Evolutionary conservation across 2,113 vertebrate genomes (phyloP), one percentile per base, ranked within the genome.

Genomic region (Etheostoma spectabile): DNA sequence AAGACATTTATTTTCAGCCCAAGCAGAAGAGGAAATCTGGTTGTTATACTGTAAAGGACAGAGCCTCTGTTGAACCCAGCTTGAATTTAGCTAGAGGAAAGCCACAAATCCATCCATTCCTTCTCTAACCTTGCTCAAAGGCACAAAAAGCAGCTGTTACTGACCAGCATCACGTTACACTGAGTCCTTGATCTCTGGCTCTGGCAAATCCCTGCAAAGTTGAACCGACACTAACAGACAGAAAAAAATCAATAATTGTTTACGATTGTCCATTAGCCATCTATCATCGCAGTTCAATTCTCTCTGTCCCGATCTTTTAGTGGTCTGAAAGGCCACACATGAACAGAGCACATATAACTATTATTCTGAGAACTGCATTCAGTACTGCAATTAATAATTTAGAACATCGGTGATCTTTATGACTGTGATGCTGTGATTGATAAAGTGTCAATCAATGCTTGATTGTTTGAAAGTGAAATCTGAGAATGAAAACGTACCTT

Each of bases 201-300:
- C 27, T n/a, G 35, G 51, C 18, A 48, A n/a, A 13, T 52, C 38
- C n/a, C 46, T 46, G 35, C 22, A 45, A 42, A 63, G 45, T 51
- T 33, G 24, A 55, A 74, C 33, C 12, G 3, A 8, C 45, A 2
- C 33, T 5, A 38, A 62, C 72, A 65, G 52, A 49, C 30, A 18
- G 6, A 78, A 14, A 46, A 46, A 49, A 74, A 92, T 90, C 91
- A 83, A 91, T 90, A 63, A 71, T 11, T 45, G 66, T 90, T 90
- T 88, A 88, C 21, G 57, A 77, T 73, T 79, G 63, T 42, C 87
- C 88, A 93, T 90, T 89, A 90, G 79, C 6, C 10, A 46, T 63
- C 42, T 45, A 53, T 80, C 55, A 62, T 51, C 16, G 49, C 14
- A 16, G 38, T 27, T 78, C 70, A 74, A 66, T 61, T 59, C 24